Evolutionary conservation across 2,797 vertebrate species (phyloP), one percentile per base, ranked within the genome.

Genomic region (Champsocephalus gunnari): DNA sequence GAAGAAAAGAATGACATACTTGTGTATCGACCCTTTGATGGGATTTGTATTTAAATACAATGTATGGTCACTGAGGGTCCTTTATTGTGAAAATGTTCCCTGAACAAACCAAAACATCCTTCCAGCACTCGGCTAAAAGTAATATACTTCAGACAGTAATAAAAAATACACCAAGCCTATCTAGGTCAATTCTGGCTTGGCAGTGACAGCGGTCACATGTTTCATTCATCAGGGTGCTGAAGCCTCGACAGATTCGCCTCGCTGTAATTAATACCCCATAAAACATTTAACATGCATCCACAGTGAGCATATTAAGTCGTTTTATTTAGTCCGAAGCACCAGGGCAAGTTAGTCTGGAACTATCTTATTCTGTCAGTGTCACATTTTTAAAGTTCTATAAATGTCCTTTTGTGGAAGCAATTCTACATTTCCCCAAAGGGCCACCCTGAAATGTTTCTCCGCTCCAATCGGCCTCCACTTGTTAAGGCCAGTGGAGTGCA

Each of bases 171-270:
- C 56, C 58, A 45, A 71, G 55, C 43, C 57, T 79, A 84, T 82
- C 69, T 84, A 84, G 88, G 80, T 82, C 84, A 85, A 68, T 64
- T 64, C 69, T 54, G 51, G 49, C 70, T 82, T 87, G 80, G 80
- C 81, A 76, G 75, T 8, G 78, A 71, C 74, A 43, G 64, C 73
- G 47, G 74, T 78, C 68, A 43, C 73, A 77, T 82, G 73, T 80
- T 85, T 80, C 66, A 82, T 66, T 84, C 67, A 77, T 87, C 73
- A 47, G 66, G 41, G 57, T 5, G 53, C 49, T 63, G 63, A 80
- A 70, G 38, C 56, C 65, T 1, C n/a, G 69, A 80, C 72, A 63
- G 48, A 28, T 75, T 59, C 1, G 2, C 62, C 53, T 57, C 24
- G 2, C 19, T 71, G 61, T 77, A 79, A 83, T 80, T 81, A 84